Percentiles rank a stretch among this genome's conserved stretches.
Evolutionary conservation across 2,888 invertebrate species (phyloP).

Genomic region (Heliconius sara): DNA sequence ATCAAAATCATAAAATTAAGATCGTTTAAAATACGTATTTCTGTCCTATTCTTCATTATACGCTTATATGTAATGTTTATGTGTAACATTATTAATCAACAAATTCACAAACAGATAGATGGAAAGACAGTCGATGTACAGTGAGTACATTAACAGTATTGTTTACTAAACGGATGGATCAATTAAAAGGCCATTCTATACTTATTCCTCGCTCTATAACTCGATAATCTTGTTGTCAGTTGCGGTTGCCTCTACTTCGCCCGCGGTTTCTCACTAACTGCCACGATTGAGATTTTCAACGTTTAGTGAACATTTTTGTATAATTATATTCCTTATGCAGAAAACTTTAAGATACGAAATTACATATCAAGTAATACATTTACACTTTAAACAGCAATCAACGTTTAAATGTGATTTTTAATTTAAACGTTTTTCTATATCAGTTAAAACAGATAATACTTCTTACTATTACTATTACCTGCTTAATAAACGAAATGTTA

Average conservation of each 20-base stretch:
- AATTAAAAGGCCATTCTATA: conserved; percentile 42
- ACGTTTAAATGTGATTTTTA: conserved; percentile 34
- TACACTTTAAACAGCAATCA: conserved; percentile 31
- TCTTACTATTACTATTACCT: too few species aligned
- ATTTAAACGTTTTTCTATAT: conserved; percentile 39
- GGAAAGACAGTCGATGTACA: neutral
- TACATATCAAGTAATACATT: conserved; percentile 32
- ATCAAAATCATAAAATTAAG: too few species aligned
- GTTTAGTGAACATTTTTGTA: conserved; percentile 27
- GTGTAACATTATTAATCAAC: neutral
- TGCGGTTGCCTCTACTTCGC: conserved; percentile 48
- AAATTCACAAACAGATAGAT: neutral
- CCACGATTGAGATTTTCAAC: conserved; percentile 47
- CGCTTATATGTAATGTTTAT: neutral
- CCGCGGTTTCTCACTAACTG: conserved; percentile 45
- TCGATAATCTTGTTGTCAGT: conserved; percentile 54
- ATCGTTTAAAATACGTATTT: too few species aligned
- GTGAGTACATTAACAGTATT: neutral
- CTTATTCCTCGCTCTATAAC: conserved; percentile 49
- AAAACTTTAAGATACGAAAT: conserved; percentile 30
- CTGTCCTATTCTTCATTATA: too few species aligned
- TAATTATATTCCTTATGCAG: conserved; percentile 33
- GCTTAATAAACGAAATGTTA: too few species aligned
- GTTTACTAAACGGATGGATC: conserved; percentile 8
- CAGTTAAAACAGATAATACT: conserved; percentile 36